Conservation (phyloP, 1,140 invertebrate species). For the Ruditapes philippinarum region DNA sequence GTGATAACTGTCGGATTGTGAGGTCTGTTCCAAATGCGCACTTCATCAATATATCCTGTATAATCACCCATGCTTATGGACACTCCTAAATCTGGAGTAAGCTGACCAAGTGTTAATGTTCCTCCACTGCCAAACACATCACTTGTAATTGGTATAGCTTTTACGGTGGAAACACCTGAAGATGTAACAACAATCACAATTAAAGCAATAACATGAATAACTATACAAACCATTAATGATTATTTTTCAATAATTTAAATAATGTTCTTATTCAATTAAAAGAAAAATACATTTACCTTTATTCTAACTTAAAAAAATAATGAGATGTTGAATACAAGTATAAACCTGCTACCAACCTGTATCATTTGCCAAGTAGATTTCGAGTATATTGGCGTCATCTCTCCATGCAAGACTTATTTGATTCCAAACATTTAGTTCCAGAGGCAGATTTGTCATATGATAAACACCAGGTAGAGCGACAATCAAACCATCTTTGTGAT, state of each 20-base stretch:
- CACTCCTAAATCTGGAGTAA: constrained; percentile 38
- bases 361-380: constrained; percentile 65
- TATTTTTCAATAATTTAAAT: too few relatives aligned
- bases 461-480: constrained; percentile 8
- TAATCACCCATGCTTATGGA: constrained; percentile 59
- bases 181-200: background rate
- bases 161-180: constrained; percentile 58
- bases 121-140: constrained; percentile 69
- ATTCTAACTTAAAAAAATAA: too few relatives aligned
- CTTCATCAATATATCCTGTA: constrained; percentile 72
- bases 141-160: constrained; percentile 53
- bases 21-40: constrained; percentile 75
- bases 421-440: constrained; percentile 69
- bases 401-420: constrained; percentile 71
- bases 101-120: constrained; percentile 69
- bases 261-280: too few relatives aligned
- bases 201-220: too few relatives aligned
- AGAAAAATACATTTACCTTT: too few relatives aligned
- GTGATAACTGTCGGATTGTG: constrained; percentile 72
- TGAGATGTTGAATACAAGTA: too few relatives aligned
- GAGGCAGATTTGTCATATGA: constrained; percentile 54
- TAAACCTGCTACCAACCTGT: constrained; percentile 14
- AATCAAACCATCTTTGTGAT: constrained; percentile 41
- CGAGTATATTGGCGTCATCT: constrained; percentile 52
- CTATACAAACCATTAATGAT: too few relatives aligned